These are phyloP conservation scores for Stylophora pistillata DNA, from an alignment of 64 coral and sea anemone species.

Conservation along the genomic window DNA sequence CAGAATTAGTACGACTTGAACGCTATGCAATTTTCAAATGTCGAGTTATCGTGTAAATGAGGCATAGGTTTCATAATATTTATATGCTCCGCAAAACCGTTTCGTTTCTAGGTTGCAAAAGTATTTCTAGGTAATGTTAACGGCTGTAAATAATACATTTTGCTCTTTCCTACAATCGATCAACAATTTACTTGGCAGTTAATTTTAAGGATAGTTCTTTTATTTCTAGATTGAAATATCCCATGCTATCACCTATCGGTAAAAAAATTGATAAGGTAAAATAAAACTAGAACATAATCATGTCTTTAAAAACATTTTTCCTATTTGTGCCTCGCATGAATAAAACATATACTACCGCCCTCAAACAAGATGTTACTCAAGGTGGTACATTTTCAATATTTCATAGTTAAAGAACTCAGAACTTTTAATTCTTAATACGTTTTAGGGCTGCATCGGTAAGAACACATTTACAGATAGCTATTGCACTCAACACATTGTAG, in stretches of 20 bases:
- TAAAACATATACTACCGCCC: neutral
- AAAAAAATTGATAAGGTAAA: too few relatives aligned
- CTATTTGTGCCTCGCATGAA: conserved; percentile 7
- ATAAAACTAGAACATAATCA: too few relatives aligned
- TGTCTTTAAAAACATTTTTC: neutral
- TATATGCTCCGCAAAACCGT: too few relatives aligned
- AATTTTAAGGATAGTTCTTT: too few relatives aligned
- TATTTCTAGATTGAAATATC: too few relatives aligned
- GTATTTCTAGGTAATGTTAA: neutral
- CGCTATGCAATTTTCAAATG: too few relatives aligned
- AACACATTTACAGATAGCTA: neutral
- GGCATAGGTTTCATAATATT: neutral
- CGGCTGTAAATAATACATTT: neutral
- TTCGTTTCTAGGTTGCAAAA: neutral
- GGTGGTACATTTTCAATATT: neutral
- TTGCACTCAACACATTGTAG: neutral
- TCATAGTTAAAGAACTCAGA: neutral
- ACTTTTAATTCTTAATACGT: neutral
- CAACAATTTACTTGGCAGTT: neutral
- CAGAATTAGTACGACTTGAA: too few relatives aligned
- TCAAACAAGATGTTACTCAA: conserved; percentile 5
- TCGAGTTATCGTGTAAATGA: too few relatives aligned
- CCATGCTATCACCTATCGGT: too few relatives aligned
- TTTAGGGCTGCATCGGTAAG: neutral
- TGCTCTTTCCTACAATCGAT: neutral